These are phyloP conservation scores for Sebastes cheni DNA, from an alignment of 2,797 vertebrate genomes.

Conservation along the genomic window DNA sequence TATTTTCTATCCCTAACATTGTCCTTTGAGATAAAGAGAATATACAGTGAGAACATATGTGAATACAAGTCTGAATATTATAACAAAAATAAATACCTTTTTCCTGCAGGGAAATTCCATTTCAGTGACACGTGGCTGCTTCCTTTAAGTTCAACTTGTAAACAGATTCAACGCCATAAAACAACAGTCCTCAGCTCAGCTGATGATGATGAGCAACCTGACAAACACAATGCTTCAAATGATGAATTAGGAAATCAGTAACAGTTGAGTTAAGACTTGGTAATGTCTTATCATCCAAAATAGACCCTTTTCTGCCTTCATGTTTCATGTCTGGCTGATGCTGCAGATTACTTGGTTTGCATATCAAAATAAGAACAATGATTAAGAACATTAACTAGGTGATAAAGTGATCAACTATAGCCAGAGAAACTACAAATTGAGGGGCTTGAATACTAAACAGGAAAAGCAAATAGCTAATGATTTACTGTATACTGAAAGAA, in stretches of 20 bases:
- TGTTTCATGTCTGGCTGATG: background rate
- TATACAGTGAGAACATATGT: constrained; percentile 1
- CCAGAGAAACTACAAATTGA: background rate
- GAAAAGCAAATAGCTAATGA: background rate
- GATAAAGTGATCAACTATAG: background rate
- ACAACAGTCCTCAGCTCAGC: constrained; percentile 1
- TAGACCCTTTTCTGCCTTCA: background rate
- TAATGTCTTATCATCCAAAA: background rate
- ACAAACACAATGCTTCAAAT: background rate
- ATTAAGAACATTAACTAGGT: background rate
- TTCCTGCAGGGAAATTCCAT: background rate
- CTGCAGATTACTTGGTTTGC: background rate
- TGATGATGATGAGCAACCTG: background rate
- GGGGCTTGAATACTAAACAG: background rate
- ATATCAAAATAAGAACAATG: background rate
- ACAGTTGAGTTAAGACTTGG: background rate
- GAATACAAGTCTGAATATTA: constrained; percentile 15
- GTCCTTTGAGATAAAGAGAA: background rate
- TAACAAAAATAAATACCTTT: constrained; percentile 53
- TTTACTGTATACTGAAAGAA: background rate
- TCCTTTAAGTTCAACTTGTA: constrained; percentile 5
- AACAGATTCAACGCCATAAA: constrained; percentile 1
- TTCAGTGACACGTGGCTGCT: background rate
- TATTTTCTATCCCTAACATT: background rate
- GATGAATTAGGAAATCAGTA: background rate